Evolutionary conservation across 2,888 invertebrate species (phyloP), one percentile per base, ranked within the genome.

Genomic region (Poecilus cupreus): DNA sequence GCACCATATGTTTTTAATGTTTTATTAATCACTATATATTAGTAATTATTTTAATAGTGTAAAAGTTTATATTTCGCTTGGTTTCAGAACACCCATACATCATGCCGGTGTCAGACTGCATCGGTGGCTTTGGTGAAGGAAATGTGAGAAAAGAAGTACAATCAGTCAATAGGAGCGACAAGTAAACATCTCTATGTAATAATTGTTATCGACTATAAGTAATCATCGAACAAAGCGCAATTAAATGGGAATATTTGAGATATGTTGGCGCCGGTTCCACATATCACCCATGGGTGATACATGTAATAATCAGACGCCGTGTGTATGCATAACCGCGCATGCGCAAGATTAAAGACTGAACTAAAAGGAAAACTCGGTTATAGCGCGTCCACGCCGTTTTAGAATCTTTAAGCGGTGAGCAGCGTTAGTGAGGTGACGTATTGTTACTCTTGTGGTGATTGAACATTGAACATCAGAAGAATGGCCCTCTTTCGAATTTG

Each of bases 401-500:
- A 68, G 54, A 80, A 80, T 80, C 80, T 80, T 80, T 81, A 75
- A 64, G 54, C 81, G 57, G 72, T 75, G 81, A 49, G 57, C 74
- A 49, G 64, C 81, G 81, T 60, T 75, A 75, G 75, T 75, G 75
- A 60, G 11, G 81, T 74, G 81, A 51, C 74, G 24, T 57, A 68
- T 16, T 68, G 64, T 81, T 43, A 8, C 46, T 8, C 32, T 54
- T 83, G 70, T 74, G 78, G 70, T 81, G 85, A 87, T 87, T 87
- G 32, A 37, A 68, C 32, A 43, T 26, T 26, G 26, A 18, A 72
- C 24, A 70, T 8, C 10, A 32, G 88, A 88, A 88, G 88, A 89
- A 94, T 94, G 94, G 92, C 93, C 88, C 89, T 94, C 90, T 32
- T 6, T 32, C 93, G 93, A 89, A 91, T 93, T 88, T 91, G 93